Evolutionary conservation across 1,140 invertebrate genomes (phyloP).

Genomic region (Heliconius hermathena): DNA sequence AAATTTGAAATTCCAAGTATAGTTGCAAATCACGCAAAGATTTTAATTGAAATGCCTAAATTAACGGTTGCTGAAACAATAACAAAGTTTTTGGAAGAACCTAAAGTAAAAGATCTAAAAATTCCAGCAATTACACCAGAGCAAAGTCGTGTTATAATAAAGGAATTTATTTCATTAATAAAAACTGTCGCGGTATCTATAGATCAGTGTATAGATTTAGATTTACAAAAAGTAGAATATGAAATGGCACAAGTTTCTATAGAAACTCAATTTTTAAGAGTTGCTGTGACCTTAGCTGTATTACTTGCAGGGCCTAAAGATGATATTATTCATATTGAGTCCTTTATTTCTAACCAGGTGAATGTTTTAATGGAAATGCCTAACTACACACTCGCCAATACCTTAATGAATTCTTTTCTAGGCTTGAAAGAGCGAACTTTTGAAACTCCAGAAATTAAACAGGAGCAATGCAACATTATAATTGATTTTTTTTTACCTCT

Average conservation of each 20-base stretch:
- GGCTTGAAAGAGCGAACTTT: neutral
- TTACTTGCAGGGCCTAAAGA: conserved; percentile 17
- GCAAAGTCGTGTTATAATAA: neutral
- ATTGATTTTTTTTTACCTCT: neutral
- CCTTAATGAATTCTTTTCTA: neutral
- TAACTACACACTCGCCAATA: neutral
- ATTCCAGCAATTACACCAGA: neutral
- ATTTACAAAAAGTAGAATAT: conserved; percentile 4
- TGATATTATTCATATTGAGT: neutral
- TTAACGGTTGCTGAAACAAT: conserved; percentile 23
- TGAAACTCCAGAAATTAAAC: neutral
- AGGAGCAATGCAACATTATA: neutral
- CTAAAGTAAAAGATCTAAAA: neutral
- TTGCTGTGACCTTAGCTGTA: neutral
- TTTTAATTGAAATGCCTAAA: conserved; percentile 11
- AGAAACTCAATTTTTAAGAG: neutral
- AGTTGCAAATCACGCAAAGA: neutral
- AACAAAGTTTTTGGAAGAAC: neutral
- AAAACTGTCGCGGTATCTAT: neutral
- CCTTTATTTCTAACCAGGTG: neutral
- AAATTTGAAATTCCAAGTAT: conserved; percentile 6
- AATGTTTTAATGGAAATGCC: neutral
- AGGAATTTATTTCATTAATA: neutral
- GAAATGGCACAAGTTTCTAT: neutral
- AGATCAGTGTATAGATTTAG: conserved; percentile 7